Evolutionary conservation across 2,888 invertebrate species (phyloP), one percentile per base, ranked within the genome.

Genomic region (Adela reaumurella): DNA sequence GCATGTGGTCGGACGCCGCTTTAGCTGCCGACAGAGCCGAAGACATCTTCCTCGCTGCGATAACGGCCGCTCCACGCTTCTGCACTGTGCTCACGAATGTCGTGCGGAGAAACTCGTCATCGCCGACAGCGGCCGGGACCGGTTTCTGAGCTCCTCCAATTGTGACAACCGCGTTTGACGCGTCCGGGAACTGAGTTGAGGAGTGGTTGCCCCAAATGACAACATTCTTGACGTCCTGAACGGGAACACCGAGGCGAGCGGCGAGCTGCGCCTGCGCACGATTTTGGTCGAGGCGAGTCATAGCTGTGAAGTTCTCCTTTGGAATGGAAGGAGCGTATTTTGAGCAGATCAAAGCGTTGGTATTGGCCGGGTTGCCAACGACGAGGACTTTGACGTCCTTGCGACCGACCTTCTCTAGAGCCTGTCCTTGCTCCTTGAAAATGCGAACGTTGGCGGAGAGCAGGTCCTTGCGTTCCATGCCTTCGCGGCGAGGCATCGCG

Each of bases 181-280:
- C 90, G 80, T 99, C 99, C 5, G 99, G 98, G 71, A 92, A 98
- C 78, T 99, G 98, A 8, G 99, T 99, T 4, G 95, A 93, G 0
- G 98, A 98, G 70, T 99, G 99, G 74, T 99, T 99, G 45, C 99
- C 99, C 99, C 99, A 99, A 67, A 99, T 98, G 53, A 96, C 90
- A 16, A 96, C 89, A 66, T 97, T 97, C 61, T 85, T 85, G 1
- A 97, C 91, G 62, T 88, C 82, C 52, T 85, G 84, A 20, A 93
- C 87, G 53, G 84, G 83, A 1, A 87, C 81, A 16, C 83, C 83
- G 35, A 90, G 59, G 62, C 86, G 87, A n/a, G 82, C 80, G 28
- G 92, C 92, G 55, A 93, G 74, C 74, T 96, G 95, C 50, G 94
- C 90, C 61, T 89, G 89, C 4, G 98, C 98, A 62, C 99, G 87